Evolutionary conservation across 2,113 vertebrate species (phyloP).

Genomic region (Pseudorectes ferrugineus): DNA sequence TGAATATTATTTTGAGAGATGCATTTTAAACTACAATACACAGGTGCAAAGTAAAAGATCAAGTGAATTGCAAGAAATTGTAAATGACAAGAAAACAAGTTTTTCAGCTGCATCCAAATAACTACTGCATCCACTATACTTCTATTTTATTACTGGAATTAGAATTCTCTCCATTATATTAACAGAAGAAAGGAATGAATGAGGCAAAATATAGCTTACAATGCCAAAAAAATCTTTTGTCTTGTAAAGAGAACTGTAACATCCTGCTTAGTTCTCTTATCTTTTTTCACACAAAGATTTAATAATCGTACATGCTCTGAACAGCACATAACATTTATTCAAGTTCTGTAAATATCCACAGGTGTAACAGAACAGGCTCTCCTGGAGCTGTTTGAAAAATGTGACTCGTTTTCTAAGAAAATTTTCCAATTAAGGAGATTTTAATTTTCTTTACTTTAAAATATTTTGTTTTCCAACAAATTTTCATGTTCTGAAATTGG

Average conservation of each 20-base stretch:
- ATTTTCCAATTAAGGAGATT: neutral
- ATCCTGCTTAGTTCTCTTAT: neutral
- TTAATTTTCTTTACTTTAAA: neutral
- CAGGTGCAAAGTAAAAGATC: constrained; percentile 3
- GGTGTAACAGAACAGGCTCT: neutral
- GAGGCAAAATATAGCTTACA: neutral
- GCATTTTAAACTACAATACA: constrained; percentile 30
- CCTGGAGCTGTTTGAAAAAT: neutral
- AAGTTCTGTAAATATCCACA: neutral
- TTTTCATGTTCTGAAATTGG: neutral
- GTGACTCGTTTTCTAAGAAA: neutral
- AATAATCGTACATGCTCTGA: neutral
- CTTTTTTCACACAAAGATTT: neutral
- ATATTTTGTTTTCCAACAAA: neutral
- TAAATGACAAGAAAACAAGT: constrained; percentile 14
- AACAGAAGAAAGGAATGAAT: neutral
- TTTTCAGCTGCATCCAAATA: constrained; percentile 18
- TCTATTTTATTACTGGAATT: constrained; percentile 21
- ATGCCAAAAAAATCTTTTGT: neutral
- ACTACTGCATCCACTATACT: neutral
- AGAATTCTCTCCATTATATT: neutral
- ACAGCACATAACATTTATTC: neutral
- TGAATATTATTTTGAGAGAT: constrained; percentile 27
- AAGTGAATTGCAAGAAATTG: constrained; percentile 1
- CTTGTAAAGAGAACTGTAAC: neutral